Evolutionary conservation across 2,113 vertebrate genomes (phyloP).

Genomic region (Seriola aureovittata): DNA sequence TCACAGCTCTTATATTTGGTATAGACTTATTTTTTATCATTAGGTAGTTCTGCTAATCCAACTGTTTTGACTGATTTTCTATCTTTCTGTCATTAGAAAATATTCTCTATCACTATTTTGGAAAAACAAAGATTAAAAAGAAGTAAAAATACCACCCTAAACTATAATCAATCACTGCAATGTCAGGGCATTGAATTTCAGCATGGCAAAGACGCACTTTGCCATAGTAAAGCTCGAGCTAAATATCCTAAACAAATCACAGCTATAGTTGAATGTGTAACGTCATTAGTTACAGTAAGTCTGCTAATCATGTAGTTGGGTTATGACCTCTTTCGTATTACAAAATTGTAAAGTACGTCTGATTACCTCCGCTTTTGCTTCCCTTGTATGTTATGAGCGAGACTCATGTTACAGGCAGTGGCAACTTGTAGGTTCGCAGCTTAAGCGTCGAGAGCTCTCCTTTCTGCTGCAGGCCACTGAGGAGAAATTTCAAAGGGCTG

Average conservation of each 20-base stretch:
- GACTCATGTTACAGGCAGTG: constrained; percentile 60
- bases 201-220: background rate
- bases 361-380: constrained; percentile 54
- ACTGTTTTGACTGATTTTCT: background rate
- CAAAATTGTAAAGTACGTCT: constrained; percentile 48
- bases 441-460: constrained; percentile 49
- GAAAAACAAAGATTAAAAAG: background rate
- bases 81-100: background rate
- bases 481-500: constrained; percentile 43
- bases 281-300: constrained; percentile 44
- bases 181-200: background rate
- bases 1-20: background rate
- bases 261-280: constrained; percentile 17
- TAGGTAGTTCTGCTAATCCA: background rate
- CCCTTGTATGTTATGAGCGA: constrained; percentile 33
- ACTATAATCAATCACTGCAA: background rate
- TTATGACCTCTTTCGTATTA: constrained; percentile 45
- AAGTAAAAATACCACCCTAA: background rate
- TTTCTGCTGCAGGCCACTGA: constrained; percentile 66
- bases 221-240: background rate
- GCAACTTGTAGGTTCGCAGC: constrained; percentile 44
- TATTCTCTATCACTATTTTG: background rate
- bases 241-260: constrained; percentile 33
- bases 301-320: constrained; percentile 31
- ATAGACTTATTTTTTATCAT: background rate